phyloP scores from a whole-genome alignment of 2,797 vertebrate genomes.

The Agapornis canus region DNA sequence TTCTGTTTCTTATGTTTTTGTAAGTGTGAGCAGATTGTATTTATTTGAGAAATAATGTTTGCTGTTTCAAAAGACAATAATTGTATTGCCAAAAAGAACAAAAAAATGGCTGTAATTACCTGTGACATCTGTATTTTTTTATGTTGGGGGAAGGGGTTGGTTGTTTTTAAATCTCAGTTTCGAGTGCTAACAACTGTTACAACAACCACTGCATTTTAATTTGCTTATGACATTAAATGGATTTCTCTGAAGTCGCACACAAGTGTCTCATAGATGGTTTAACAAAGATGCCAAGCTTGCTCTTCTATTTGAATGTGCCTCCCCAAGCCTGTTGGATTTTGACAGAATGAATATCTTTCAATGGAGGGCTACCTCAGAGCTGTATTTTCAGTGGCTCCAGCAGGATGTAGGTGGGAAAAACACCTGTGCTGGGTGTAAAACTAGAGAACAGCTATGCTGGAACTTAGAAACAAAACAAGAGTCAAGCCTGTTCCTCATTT shows the following conservation, averaged over 20 bases:
- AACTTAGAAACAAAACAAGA: no score
- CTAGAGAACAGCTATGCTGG: not conserved
- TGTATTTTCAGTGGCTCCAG: not conserved
- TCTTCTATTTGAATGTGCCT: not conserved
- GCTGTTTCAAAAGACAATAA: slow-evolving; percentile 38
- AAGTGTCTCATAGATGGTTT: not conserved
- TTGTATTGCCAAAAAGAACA: slow-evolving; percentile 33
- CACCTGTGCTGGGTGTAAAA: accelerated
- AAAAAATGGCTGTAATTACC: slow-evolving; percentile 26
- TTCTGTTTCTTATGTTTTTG: slow-evolving; percentile 25
- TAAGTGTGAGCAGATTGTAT: slow-evolving; percentile 56
- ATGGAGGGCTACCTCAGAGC: not conserved
- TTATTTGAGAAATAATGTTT: slow-evolving; percentile 62
- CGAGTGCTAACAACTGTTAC: not conserved
- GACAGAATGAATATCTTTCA: not conserved
- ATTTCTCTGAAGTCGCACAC: not conserved
- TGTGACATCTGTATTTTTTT: slow-evolving; percentile 53
- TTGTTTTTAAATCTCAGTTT: slow-evolving; percentile 42
- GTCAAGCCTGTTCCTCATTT: not conserved
- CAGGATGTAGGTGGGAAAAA: not conserved
- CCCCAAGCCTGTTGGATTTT: accelerated
- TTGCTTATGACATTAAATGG: slow-evolving; percentile 39
- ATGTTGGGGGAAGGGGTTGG: not conserved
- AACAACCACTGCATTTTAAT: slow-evolving; percentile 21
- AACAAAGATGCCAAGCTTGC: not conserved